A percentile compares a stretch with the other conserved stretches of the same genome.
These are phyloP conservation scores for Rhodeus uyekii DNA, from an alignment of 2,797 vertebrate genomes.

Conservation along the genomic window DNA sequence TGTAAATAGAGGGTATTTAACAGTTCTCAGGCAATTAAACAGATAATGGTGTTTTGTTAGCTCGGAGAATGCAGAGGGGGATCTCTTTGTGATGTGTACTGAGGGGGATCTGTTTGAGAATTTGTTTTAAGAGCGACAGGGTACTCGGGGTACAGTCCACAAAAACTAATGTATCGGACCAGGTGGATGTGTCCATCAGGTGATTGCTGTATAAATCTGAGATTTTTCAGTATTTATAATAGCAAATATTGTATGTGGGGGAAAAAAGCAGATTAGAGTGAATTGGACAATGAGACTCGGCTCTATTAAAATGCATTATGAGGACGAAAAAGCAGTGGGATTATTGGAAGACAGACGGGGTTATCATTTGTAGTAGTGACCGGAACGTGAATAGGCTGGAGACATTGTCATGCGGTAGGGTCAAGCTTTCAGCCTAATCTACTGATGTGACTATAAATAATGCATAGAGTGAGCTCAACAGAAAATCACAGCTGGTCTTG, in stretches of 20 bases:
- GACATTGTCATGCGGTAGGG: slow-evolving; percentile 27
- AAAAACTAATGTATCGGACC: neutral
- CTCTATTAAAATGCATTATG: slow-evolving; percentile 9
- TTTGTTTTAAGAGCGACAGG: slow-evolving; percentile 36
- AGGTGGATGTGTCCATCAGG: neutral
- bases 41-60: slow-evolving; percentile 51
- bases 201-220: neutral
- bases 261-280: neutral
- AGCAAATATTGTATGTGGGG: neutral
- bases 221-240: neutral
- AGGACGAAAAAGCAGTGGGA: neutral
- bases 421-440: slow-evolving; percentile 44
- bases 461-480: slow-evolving; percentile 51
- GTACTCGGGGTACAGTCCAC: neutral
- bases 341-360: neutral
- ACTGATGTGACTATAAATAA: slow-evolving; percentile 60
- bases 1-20: slow-evolving; percentile 49
- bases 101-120: slow-evolving; percentile 18
- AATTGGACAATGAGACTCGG: neutral
- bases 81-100: slow-evolving; percentile 9
- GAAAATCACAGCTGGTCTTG: slow-evolving; percentile 51
- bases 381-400: slow-evolving; percentile 12
- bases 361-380: slow-evolving; percentile 31
- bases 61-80: neutral
- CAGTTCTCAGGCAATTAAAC: slow-evolving; percentile 45